These are phyloP conservation scores for Lochmaea crataegi DNA, from an alignment of 2,888 invertebrate species.

Conservation along the genomic window DNA sequence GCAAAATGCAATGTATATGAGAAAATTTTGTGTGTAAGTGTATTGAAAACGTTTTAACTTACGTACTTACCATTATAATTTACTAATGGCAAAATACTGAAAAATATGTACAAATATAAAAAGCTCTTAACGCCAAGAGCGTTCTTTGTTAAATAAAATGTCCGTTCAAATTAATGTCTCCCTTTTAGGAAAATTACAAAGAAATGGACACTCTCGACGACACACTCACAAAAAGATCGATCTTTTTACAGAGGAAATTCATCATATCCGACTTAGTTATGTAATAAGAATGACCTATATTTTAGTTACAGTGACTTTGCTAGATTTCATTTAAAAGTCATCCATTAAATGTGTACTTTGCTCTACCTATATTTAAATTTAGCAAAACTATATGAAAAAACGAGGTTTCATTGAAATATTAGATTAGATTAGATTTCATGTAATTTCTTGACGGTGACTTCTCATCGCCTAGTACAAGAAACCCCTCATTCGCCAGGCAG, in stretches of 20 bases:
- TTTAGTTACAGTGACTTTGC: constrained; percentile 10
- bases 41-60: no score
- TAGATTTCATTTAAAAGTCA: not conserved
- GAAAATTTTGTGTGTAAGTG: no score
- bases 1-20: no score
- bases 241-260: not conserved
- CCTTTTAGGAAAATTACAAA: constrained; percentile 58
- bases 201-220: constrained; percentile 53
- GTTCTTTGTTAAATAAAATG: constrained; percentile 58
- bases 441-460: no score
- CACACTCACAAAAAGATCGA: constrained; percentile 45
- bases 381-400: no score
- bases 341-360: not conserved
- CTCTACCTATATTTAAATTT: not conserved
- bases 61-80: no score
- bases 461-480: no score
- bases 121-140: constrained; percentile 49
- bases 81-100: no score
- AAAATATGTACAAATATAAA: constrained; percentile 45
- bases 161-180: constrained; percentile 57
- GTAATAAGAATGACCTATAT: constrained; percentile 3
- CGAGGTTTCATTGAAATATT: no score
- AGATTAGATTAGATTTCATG: no score
- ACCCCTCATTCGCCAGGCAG: no score
- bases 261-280: constrained; percentile 7